Percentiles rank a stretch among this genome's conserved stretches.
These are phyloP conservation scores for Cyclura pinguis DNA, from an alignment of 2,797 vertebrate genomes.

Conservation along the genomic window DNA sequence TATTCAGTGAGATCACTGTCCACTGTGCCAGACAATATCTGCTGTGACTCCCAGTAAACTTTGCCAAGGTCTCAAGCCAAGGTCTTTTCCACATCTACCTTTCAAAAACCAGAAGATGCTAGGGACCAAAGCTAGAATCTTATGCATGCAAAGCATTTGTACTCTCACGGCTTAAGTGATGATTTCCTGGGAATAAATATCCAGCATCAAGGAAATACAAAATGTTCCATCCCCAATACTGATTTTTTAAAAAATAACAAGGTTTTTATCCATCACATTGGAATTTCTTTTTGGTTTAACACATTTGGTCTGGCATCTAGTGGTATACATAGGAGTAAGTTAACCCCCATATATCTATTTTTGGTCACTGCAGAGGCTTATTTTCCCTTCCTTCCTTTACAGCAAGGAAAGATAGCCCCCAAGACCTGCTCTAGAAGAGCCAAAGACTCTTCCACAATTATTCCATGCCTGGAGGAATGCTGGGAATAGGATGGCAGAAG, in stretches of 20 bases:
- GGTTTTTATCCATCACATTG: background rate
- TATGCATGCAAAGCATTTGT: background rate
- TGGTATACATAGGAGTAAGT: no score
- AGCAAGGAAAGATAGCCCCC: no score
- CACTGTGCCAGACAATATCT: background rate
- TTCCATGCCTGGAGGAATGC: no score
- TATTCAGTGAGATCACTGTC: slow-evolving; percentile 8
- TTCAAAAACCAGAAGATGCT: background rate
- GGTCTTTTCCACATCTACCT: background rate
- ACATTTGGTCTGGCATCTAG: no score
- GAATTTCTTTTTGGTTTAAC: no score
- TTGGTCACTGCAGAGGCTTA: no score
- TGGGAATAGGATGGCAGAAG: no score
- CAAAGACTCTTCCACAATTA: no score
- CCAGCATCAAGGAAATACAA: background rate
- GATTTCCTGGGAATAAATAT: background rate
- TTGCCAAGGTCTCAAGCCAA: background rate
- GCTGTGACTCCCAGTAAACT: background rate
- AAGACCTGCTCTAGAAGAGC: no score
- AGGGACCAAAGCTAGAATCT: background rate
- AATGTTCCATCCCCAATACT: no score
- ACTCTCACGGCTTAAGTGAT: background rate
- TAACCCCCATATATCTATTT: no score
- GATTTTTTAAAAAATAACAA: background rate
- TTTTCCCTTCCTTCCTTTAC: no score